Conservation (phyloP, 1,140 invertebrate species). For the Musca domestica region DNA sequence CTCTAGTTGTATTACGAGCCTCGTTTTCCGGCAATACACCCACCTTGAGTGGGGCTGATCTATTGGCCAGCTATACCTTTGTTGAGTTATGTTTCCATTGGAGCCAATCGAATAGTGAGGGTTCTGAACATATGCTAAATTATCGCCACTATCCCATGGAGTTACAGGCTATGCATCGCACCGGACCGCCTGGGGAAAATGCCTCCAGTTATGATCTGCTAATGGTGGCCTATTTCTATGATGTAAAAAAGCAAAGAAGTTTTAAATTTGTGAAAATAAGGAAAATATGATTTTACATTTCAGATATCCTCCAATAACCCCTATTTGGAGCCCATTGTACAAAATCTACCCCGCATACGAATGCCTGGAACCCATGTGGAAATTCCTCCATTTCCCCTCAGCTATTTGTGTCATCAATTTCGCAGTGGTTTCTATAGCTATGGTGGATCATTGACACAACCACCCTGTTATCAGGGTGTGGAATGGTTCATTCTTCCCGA, state of each 20-base stretch:
- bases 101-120: slow-evolving; percentile 59
- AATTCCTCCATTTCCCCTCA: slow-evolving; percentile 58
- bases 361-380: slow-evolving; percentile 45
- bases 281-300: background rate
- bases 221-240: slow-evolving; percentile 47
- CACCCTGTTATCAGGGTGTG: slow-evolving; percentile 79
- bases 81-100: slow-evolving; percentile 58
- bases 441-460: slow-evolving; percentile 77
- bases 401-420: slow-evolving; percentile 57
- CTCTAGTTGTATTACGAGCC: slow-evolving; percentile 47
- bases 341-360: slow-evolving; percentile 53
- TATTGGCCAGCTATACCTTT: slow-evolving; percentile 55
- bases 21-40: slow-evolving; percentile 50
- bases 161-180: slow-evolving; percentile 45
- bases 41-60: slow-evolving; percentile 56
- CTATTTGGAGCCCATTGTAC: slow-evolving; percentile 58
- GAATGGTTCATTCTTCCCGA: slow-evolving; percentile 82
- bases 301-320: slow-evolving; percentile 55
- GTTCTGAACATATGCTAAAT: slow-evolving; percentile 61
- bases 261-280: background rate
- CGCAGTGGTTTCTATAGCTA: slow-evolving; percentile 69
- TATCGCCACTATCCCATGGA: slow-evolving; percentile 58
- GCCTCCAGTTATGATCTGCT: slow-evolving; percentile 46
- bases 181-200: slow-evolving; percentile 32
- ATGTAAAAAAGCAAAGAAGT: slow-evolving; percentile 23